Conservation (phyloP, 2,113 vertebrate genomes). For the Phainopepla nitens region DNA sequence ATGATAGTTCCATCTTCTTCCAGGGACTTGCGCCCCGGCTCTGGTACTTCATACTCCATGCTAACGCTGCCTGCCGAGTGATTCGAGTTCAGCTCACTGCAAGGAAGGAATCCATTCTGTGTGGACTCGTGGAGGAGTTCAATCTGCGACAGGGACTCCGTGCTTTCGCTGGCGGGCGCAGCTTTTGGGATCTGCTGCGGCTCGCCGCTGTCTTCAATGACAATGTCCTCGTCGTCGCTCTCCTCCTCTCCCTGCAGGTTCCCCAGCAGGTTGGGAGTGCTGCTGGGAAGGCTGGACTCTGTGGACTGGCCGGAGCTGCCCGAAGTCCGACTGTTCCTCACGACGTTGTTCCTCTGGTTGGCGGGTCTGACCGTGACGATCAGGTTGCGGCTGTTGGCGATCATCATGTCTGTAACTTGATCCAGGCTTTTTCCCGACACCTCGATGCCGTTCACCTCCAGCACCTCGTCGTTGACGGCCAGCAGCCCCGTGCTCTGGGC, state of each 20-base stretch:
- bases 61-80: conserved; percentile 48
- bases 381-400: conserved; percentile 97
- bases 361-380: conserved; percentile 95
- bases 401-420: conserved; percentile 99
- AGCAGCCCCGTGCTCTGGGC: conserved; percentile 94
- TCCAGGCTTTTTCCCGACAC: conserved; percentile 94
- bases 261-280: conserved; percentile 73
- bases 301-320: conserved; percentile 93
- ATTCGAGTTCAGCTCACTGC: conserved; percentile 64
- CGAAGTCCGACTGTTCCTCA: conserved; percentile 85
- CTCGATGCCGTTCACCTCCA: conserved; percentile 97
- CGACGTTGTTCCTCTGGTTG: conserved; percentile 94
- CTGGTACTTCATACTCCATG: conserved; percentile 59
- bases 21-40: conserved; percentile 70
- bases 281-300: conserved; percentile 84
- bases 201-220: conserved; percentile 82
- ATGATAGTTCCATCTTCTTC: conserved; percentile 97
- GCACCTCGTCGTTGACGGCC: conserved; percentile 94
- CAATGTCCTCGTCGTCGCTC: conserved; percentile 90
- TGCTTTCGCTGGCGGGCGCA: conserved; percentile 63
- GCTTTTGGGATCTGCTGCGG: conserved; percentile 75
- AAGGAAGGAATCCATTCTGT: conserved; percentile 80
- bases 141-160: conserved; percentile 77
- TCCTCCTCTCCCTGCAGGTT: conserved; percentile 85
- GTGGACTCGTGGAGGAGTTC: conserved; percentile 81